Conservation (phyloP, 1,140 invertebrate genomes). For the Brachionus plicatilis region DNA sequence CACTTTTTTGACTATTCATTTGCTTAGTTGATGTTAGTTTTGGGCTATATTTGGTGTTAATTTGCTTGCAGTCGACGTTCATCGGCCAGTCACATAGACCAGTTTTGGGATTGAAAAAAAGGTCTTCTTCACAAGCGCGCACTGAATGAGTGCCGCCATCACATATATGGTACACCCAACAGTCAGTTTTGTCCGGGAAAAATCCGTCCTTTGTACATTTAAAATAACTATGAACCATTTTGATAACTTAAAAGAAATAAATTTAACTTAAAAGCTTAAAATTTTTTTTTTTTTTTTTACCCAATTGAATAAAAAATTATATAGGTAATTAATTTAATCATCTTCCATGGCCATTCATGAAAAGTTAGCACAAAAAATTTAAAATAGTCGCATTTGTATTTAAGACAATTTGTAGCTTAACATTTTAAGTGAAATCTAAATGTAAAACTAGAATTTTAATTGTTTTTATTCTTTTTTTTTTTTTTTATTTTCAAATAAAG, state of each 20-base stretch:
- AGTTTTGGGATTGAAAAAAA: constrained; percentile 23
- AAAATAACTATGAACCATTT: constrained; percentile 40
- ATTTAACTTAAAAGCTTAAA: too few species aligned
- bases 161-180: constrained; percentile 39
- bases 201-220: constrained; percentile 39
- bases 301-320: constrained; percentile 13
- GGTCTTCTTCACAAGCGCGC: constrained; percentile 32
- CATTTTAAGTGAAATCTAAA: background rate
- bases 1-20: background rate
- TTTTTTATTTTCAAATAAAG: background rate
- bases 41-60: background rate
- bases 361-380: background rate
- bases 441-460: background rate
- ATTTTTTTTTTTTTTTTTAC: background rate
- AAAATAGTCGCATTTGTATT: background rate
- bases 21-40: background rate
- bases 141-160: constrained; percentile 22
- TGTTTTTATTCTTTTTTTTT: background rate
- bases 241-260: constrained; percentile 1
- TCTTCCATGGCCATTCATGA: constrained; percentile 12
- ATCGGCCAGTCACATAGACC: constrained; percentile 36
- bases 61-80: constrained; percentile 35
- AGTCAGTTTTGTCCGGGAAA: constrained; percentile 37
- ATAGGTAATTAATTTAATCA: constrained; percentile 9
- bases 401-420: background rate